Evolutionary conservation across 2,797 vertebrate genomes (phyloP), one percentile per base, ranked within the genome.

Genomic region (Prionace glauca): DNA sequence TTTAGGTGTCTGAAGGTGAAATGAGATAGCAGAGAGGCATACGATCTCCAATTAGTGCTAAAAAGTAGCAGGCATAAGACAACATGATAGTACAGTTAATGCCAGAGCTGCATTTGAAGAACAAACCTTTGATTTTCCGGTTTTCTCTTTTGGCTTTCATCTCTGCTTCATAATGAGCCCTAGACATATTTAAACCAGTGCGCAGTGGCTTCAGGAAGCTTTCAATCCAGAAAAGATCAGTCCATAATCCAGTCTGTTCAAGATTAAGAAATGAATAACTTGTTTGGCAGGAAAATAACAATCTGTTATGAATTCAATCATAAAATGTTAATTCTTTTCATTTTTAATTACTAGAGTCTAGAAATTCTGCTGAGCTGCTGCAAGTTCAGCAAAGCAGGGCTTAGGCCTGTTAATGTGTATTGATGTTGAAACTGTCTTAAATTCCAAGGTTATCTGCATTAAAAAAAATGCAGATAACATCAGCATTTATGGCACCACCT

Each of bases 121-220:
- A 97, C 97, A 32, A 71, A 98, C 98, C 98, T 97, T 96, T 97
- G 95, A 97, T 97, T 96, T 97, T 98, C 86, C 96, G 97, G 95
- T 98, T 98, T 96, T 98, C 98, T 96, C 97, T 97, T 96, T 98
- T 98, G 16, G 96, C 98, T 97, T 98, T 98, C 95, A 99, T 97
- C 97, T 99, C 98, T 96, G 98, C 97, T 96, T 98, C 97, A 96
- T 99, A 99, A 97, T 98, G 98, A 5, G 97, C 97, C 97, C 98
- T 99, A 93, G 99, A 99, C 97, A 99, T 98, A 97, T 98, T 97
- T 96, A 99, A 98, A 96, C 98, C 98, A 95, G 97, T 98, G 12
- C 98, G 98, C 56, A 99, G 97, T 79, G 97, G 98, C 96, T 98
- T 98, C 95, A 98, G 96, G 96, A 98, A 99, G 94, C 97, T 97